Percentiles rank a stretch among this genome's conserved stretches.
phyloP scores from a whole-genome alignment of 1,140 invertebrate species.

The Eulimnadia texana region DNA sequence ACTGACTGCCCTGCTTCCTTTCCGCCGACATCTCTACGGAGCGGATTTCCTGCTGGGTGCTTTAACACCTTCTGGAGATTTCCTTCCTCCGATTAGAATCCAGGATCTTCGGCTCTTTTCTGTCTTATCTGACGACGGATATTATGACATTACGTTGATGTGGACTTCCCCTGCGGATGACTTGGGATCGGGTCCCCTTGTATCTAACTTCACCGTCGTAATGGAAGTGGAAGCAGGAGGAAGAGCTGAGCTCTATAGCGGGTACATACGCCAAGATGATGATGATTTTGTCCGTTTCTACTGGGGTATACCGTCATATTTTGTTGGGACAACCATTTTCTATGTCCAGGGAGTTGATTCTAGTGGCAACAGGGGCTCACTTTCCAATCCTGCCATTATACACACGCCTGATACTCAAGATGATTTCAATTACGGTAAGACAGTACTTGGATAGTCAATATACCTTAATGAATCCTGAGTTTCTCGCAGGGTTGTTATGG shows the following conservation, averaged over 20 bases:
- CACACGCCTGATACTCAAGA: not conserved
- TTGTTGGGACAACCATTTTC: not conserved
- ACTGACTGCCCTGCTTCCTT: not conserved
- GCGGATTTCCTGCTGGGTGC: not conserved
- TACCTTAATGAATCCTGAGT: too few species aligned
- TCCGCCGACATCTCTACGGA: not conserved
- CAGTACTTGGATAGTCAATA: too few species aligned
- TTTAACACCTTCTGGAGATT: not conserved
- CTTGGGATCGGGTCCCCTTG: not conserved
- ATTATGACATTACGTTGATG: not conserved
- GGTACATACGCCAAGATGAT: not conserved
- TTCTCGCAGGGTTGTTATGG: not conserved
- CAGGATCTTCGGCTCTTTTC: not conserved
- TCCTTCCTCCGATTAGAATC: not conserved
- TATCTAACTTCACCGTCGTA: not conserved
- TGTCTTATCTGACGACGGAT: not conserved
- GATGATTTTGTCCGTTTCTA: not conserved
- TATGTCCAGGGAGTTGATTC: not conserved
- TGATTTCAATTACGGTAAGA: not conserved
- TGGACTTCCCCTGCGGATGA: not conserved
- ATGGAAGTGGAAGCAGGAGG: not conserved
- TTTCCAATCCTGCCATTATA: not conserved
- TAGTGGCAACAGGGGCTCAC: not conserved
- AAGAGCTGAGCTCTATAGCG: not conserved
- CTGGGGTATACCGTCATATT: not conserved